phyloP scores from a whole-genome alignment of 92 coral and sea anemone genomes.

The Pocillopora grandis region DNA sequence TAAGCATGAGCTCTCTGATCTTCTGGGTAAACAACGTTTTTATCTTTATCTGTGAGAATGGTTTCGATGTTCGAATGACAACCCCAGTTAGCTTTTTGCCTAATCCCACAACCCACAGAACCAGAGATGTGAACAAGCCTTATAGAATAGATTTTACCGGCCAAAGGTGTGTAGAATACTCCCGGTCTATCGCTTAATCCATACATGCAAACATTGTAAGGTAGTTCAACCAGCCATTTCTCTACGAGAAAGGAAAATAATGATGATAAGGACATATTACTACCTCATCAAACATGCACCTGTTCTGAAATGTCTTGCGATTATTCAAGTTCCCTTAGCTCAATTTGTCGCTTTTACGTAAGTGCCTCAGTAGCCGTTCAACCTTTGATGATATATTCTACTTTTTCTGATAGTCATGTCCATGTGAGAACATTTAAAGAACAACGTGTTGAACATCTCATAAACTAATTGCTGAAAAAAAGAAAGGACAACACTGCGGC shows the following conservation, averaged over 20 bases:
- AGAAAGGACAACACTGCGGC: neutral
- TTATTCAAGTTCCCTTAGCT: too few species aligned
- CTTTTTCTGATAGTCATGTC: too few species aligned
- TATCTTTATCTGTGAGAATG: neutral
- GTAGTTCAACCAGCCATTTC: neutral
- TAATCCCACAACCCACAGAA: neutral
- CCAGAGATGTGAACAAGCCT: neutral
- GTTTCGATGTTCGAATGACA: neutral
- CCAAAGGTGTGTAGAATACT: neutral
- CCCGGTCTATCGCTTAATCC: neutral
- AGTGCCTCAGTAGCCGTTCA: too few species aligned
- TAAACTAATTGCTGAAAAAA: too few species aligned
- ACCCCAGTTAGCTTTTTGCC: neutral
- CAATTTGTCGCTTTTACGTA: too few species aligned
- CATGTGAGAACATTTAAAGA: too few species aligned
- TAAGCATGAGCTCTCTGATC: neutral
- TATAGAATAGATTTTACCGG: neutral
- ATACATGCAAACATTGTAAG: neutral
- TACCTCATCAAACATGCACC: too few species aligned
- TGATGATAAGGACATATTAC: too few species aligned
- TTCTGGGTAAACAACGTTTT: neutral
- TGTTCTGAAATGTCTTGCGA: too few species aligned
- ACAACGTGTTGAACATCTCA: too few species aligned
- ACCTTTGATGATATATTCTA: too few species aligned
- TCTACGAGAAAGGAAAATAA: neutral